A percentile compares a stretch with the other conserved stretches of the same genome.
Conservation (phyloP, 2,888 invertebrate species). For the Pseudanteris insignis region DNA sequence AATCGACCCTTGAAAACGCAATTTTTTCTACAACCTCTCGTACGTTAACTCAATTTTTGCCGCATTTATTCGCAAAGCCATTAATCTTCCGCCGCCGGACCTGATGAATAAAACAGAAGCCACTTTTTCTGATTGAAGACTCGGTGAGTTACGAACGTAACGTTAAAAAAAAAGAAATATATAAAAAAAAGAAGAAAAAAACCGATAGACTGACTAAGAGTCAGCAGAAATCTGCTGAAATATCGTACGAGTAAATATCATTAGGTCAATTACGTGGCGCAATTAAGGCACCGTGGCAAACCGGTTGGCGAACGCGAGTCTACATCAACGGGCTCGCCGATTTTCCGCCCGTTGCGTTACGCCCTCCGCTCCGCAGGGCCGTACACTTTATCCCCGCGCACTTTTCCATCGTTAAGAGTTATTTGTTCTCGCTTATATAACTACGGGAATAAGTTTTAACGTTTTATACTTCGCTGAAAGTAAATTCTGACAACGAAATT, state of each 20-base stretch:
- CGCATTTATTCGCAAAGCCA: constrained; percentile 5
- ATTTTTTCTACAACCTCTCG: background rate
- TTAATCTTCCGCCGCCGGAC: constrained; percentile 3
- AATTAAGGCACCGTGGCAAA: constrained; percentile 18
- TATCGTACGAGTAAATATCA: constrained; percentile 24
- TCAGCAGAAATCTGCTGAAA: background rate
- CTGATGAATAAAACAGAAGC: constrained; percentile 18
- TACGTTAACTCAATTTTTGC: constrained; percentile 7
- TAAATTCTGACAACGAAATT: too few relatives aligned
- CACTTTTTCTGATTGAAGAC: constrained; percentile 23
- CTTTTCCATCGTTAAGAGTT: constrained; percentile 7
- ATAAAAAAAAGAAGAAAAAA: background rate
- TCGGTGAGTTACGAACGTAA: background rate
- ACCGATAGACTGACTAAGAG: background rate
- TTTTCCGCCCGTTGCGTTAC: background rate
- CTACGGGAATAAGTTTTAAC: constrained; percentile 31
- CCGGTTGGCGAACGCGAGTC: background rate
- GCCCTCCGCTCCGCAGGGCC: too few relatives aligned
- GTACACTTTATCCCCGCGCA: background rate
- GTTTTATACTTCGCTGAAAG: constrained; percentile 37
- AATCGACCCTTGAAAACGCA: background rate
- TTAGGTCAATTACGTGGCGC: constrained; percentile 22
- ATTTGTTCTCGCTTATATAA: too few relatives aligned
- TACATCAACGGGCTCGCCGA: background rate
- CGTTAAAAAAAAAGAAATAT: background rate